Conservation (phyloP, 2,113 vertebrate genomes). For the Indicator maculatus region DNA sequence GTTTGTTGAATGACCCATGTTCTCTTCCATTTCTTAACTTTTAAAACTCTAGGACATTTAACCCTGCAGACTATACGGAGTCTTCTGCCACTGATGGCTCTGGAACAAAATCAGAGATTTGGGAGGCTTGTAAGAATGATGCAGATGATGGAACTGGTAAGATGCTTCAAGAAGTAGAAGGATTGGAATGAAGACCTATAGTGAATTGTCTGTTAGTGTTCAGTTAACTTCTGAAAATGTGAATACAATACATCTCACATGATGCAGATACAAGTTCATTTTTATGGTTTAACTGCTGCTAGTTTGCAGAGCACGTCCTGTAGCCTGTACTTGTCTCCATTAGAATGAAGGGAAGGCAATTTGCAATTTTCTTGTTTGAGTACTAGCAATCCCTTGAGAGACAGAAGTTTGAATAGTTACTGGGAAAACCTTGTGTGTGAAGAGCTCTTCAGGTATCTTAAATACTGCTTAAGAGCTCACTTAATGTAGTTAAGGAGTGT, state of each 20-base stretch:
- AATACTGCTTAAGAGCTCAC: not conserved
- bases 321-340: not conserved
- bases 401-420: not conserved
- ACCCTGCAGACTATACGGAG: conserved; percentile 90
- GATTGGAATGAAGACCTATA: not conserved
- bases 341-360: not conserved
- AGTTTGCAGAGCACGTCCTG: not conserved
- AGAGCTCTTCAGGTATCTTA: not conserved
- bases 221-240: not conserved
- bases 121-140: conserved; percentile 85
- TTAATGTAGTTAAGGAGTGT: not conserved
- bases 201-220: not conserved
- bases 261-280: not conserved
- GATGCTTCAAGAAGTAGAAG: conserved; percentile 29
- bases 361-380: not conserved
- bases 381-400: not conserved
- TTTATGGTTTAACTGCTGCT: not conserved
- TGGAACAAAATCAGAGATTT: conserved; percentile 81
- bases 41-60: conserved; percentile 85
- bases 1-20: conserved; percentile 53
- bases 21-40: conserved; percentile 65
- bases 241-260: not conserved
- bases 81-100: conserved; percentile 77
- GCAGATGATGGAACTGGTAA: conserved; percentile 85
- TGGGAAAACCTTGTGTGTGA: not conserved